Conservation (phyloP, 35 echinoderm and acorn worm species). For the Hemicentrotus pulcherrimus region DNA sequence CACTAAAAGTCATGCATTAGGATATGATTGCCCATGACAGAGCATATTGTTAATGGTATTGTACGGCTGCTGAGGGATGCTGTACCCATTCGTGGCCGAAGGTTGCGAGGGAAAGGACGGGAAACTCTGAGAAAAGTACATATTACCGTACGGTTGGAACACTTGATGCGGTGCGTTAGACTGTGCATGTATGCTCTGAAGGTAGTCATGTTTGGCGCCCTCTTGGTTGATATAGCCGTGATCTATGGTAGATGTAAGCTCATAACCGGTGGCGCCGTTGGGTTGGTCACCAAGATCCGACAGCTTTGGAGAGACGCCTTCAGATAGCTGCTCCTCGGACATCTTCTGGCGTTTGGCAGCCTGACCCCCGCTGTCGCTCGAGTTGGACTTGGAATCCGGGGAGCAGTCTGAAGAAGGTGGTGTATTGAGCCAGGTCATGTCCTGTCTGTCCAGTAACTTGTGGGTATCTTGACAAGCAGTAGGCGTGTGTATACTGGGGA, state of each 20-base stretch:
- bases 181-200: background rate
- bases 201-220: background rate
- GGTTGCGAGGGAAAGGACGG: background rate
- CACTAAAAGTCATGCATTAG: background rate
- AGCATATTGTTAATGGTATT: background rate
- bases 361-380: background rate
- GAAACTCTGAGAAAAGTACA: constrained; percentile 19
- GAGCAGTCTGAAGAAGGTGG: constrained; percentile 37
- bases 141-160: constrained; percentile 32
- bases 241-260: constrained; percentile 1
- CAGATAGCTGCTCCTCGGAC: background rate
- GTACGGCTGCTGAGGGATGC: background rate
- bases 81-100: background rate
- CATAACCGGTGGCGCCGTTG: background rate
- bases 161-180: background rate
- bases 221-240: background rate
- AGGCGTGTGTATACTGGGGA: background rate
- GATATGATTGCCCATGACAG: background rate
- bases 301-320: background rate
- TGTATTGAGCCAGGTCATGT: constrained; percentile 32
- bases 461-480: background rate
- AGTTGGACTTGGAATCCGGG: constrained; percentile 1
- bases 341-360: constrained; percentile 20
- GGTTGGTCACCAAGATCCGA: background rate
- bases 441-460: background rate